These are phyloP conservation scores for Pristionchus pacificus DNA, from an alignment of 1,140 invertebrate species.

Conservation along the genomic window DNA sequence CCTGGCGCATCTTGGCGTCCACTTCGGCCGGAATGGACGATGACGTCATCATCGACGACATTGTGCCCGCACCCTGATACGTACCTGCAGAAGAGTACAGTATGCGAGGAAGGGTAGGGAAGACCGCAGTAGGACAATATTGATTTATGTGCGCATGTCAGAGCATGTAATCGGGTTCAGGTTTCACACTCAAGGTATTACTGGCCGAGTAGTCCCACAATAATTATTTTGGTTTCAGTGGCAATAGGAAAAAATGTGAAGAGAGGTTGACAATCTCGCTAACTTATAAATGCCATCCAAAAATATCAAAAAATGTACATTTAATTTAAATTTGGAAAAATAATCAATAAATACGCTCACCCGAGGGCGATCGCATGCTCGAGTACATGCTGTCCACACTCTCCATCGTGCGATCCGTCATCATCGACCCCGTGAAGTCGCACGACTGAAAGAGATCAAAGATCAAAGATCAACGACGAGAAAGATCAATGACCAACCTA, in stretches of 20 bases:
- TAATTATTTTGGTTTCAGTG: no score
- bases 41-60: conserved; percentile 8
- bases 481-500: no score
- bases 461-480: no score
- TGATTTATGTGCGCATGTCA: no score
- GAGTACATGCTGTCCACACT: conserved; percentile 56
- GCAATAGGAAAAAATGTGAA: not conserved
- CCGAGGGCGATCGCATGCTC: conserved; percentile 51
- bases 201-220: no score
- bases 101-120: no score
- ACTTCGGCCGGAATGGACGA: conserved; percentile 31
- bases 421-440: conserved; percentile 54
- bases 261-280: conserved; percentile 1
- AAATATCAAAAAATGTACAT: not conserved
- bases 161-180: no score
- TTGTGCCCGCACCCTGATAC: not conserved
- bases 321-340: not conserved
- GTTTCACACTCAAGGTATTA: no score
- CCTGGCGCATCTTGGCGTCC: conserved; percentile 44
- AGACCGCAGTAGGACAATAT: no score
- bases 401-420: conserved; percentile 52
- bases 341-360: conserved; percentile 2
- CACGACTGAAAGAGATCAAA: conserved; percentile 52
- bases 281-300: conserved; percentile 11
- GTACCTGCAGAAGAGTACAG: no score